These are phyloP conservation scores for Myanophis thanlyinensis DNA, from an alignment of 2,113 vertebrate species.

Conservation along the genomic window DNA sequence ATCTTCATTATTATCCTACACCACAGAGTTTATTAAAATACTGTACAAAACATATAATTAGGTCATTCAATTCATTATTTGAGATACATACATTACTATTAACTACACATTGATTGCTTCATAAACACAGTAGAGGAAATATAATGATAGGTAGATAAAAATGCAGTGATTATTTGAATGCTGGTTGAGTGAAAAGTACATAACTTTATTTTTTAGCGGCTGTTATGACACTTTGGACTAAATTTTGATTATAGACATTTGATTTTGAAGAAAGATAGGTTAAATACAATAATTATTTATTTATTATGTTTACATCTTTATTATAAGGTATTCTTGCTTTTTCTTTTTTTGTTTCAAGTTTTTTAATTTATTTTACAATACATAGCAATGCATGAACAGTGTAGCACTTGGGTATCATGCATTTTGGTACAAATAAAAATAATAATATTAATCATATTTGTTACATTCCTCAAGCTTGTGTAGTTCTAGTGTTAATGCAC, in stretches of 20 bases:
- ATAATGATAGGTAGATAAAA: slow-evolving; percentile 47
- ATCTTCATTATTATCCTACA: slow-evolving; percentile 35
- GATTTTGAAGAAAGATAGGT: not conserved
- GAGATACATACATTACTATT: slow-evolving; percentile 56
- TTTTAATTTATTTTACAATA: too few relatives aligned
- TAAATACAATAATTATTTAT: not conserved
- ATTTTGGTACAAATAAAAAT: too few relatives aligned
- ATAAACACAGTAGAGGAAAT: slow-evolving; percentile 39
- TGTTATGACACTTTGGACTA: not conserved
- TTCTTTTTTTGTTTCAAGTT: too few relatives aligned
- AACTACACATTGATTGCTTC: slow-evolving; percentile 55
- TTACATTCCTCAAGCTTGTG: too few relatives aligned
- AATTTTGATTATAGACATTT: not conserved
- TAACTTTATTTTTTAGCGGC: not conserved
- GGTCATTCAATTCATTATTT: slow-evolving; percentile 67
- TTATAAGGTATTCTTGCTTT: not conserved
- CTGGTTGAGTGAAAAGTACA: slow-evolving; percentile 9
- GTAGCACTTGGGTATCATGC: too few relatives aligned
- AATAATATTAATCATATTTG: too few relatives aligned
- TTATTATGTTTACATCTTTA: not conserved
- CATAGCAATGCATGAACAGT: too few relatives aligned
- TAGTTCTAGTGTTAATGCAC: too few relatives aligned
- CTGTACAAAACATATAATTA: slow-evolving; percentile 46
- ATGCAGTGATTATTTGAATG: slow-evolving; percentile 4
- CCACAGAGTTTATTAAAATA: slow-evolving; percentile 62